Evolutionary conservation across 2,113 vertebrate species (phyloP).

Genomic region (Caretta caretta): DNA sequence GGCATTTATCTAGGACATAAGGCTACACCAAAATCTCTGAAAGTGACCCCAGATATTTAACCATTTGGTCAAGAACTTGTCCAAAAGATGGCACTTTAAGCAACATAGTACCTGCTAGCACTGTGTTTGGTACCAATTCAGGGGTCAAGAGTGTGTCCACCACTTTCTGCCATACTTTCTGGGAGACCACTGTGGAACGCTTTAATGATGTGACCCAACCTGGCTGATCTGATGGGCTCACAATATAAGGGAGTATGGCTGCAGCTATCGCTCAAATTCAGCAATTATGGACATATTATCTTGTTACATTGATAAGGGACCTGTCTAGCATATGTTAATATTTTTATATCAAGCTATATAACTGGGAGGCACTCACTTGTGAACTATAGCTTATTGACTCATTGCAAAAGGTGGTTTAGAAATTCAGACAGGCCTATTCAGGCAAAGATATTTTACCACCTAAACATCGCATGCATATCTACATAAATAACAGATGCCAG

Average conservation of each 20-base stretch:
- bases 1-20: neutral
- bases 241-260: neutral
- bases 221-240: neutral
- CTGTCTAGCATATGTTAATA: neutral
- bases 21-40: neutral
- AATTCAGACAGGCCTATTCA: neutral
- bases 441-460: neutral
- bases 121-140: neutral
- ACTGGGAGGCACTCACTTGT: neutral
- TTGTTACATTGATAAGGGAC: neutral
- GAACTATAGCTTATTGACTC: neutral
- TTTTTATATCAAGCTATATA: neutral
- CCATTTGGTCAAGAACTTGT: neutral
- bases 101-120: neutral
- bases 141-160: neutral
- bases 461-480: neutral
- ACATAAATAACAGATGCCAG: constrained; percentile 13
- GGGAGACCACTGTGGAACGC: neutral
- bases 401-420: neutral
- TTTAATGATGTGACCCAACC: neutral
- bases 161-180: neutral
- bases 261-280: neutral
- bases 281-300: neutral
- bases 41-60: neutral
- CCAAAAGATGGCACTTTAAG: neutral